These are phyloP conservation scores for Myopa tessellatipennis DNA, from an alignment of 2,888 invertebrate species.

Conservation along the genomic window DNA sequence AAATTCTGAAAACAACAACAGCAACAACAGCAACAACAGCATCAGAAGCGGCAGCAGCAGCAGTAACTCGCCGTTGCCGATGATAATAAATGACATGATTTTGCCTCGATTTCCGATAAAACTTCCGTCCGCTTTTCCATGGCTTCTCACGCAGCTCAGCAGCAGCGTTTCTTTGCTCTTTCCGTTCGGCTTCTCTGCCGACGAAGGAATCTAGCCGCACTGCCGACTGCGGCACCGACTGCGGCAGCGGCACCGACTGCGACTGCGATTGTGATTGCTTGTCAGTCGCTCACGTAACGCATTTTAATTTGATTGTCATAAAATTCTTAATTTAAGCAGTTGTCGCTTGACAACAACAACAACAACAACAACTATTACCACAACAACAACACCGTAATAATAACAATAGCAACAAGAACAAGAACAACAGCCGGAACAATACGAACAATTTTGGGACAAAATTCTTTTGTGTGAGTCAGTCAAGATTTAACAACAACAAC, in stretches of 20 bases:
- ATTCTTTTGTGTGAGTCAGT: background rate
- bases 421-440: background rate
- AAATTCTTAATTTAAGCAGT: background rate
- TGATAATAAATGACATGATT: constrained; percentile 3
- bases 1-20: too few species aligned
- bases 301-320: constrained; percentile 1
- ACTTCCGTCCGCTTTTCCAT: constrained; percentile 33
- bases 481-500: constrained; percentile 6
- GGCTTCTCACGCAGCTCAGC: constrained; percentile 10
- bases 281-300: background rate
- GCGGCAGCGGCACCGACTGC: background rate
- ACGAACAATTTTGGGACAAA: background rate
- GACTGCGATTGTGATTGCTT: background rate
- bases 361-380: background rate
- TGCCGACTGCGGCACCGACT: too few species aligned
- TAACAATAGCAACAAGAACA: constrained; percentile 16
- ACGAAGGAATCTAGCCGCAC: too few species aligned
- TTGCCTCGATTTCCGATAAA: constrained; percentile 31
- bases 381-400: background rate
- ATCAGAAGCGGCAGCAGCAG: too few species aligned
- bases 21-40: too few species aligned
- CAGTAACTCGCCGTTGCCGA: background rate
- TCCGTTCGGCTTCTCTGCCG: background rate
- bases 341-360: background rate
- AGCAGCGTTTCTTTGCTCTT: background rate